Evolutionary conservation across 1,140 invertebrate species (phyloP), one percentile per base, ranked within the genome.

Genomic region (Fopius arisanus): DNA sequence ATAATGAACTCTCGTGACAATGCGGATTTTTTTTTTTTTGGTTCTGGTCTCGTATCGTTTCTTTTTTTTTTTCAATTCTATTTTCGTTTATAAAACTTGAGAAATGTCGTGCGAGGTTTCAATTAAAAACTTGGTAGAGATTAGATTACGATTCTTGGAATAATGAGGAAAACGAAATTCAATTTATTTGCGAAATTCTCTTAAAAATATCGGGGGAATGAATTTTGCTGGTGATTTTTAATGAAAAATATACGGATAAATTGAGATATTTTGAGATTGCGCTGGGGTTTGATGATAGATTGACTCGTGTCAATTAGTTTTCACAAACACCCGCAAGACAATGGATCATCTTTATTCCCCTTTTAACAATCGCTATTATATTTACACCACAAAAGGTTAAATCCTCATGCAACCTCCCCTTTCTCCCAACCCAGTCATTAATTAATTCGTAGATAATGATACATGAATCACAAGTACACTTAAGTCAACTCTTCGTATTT

Each of bases 391-490:
- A 48, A 48, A 48, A 37, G 33, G 33, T 54, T 51, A 70, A 51
- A 70, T n/a, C 54, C 68, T 70, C 40, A 16, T 33, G 43, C 48
- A 19, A 29, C 54, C 40, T 68, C 23, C 31, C 29, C 40, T 23
- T 23, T 63, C 5, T 16, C 1, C 37, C 33, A 37, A 10, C 33
- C 1, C 3, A 37, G 68, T 43, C 48, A 70, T 59, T 70, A 70
- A 70, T 70, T 70, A 70, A 70, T 70, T 70, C 68, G 54, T 48
- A 43, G 68, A 70, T 70, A 70, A 59, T 33, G 9, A 37, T 7
- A 37, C 33, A 37, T 16, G 29, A 70, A 51, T 54, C 33, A 70
- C 28, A 54, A 54, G 33, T 28, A 29, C 43, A 70, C 26, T 70
- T 28, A 31, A 59, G 43, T 54, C 10, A 59, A 59, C 41, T 70